Percentiles rank a stretch among this genome's conserved stretches.
These are phyloP conservation scores for Tarsius wallacei DNA, from an alignment of 2,797 vertebrate species.

Conservation along the genomic window DNA sequence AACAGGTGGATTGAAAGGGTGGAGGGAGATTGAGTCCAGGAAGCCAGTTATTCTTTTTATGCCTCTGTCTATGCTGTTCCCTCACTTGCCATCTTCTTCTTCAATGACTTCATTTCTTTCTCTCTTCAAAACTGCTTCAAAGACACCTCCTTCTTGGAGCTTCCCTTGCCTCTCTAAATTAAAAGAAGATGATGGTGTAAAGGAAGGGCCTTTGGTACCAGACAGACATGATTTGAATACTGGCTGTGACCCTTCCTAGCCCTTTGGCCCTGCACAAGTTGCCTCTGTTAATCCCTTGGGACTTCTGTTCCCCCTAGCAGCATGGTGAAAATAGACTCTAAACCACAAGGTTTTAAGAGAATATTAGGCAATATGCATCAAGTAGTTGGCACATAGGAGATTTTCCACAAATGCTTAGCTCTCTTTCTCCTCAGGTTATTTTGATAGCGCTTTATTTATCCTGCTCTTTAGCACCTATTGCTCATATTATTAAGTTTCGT, in stretches of 20 bases:
- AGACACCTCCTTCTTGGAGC: neutral
- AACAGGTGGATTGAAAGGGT: neutral
- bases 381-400: neutral
- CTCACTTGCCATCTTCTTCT: neutral
- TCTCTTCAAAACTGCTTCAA: slow-evolving; percentile 26
- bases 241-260: neutral
- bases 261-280: neutral
- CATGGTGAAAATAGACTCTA: neutral
- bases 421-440: neutral
- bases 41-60: neutral
- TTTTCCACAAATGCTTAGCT: neutral
- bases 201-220: neutral
- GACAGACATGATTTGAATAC: neutral
- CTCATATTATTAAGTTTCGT: neutral
- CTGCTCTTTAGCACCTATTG: neutral
- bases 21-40: neutral
- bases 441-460: neutral
- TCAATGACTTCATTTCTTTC: neutral
- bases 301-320: neutral
- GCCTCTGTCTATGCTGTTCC: neutral
- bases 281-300: neutral
- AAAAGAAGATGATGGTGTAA: neutral
- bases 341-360: neutral
- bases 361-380: neutral
- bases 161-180: neutral